These are phyloP conservation scores for Lagorchestes hirsutus DNA, from an alignment of 2,797 vertebrate species.

Conservation along the genomic window DNA sequence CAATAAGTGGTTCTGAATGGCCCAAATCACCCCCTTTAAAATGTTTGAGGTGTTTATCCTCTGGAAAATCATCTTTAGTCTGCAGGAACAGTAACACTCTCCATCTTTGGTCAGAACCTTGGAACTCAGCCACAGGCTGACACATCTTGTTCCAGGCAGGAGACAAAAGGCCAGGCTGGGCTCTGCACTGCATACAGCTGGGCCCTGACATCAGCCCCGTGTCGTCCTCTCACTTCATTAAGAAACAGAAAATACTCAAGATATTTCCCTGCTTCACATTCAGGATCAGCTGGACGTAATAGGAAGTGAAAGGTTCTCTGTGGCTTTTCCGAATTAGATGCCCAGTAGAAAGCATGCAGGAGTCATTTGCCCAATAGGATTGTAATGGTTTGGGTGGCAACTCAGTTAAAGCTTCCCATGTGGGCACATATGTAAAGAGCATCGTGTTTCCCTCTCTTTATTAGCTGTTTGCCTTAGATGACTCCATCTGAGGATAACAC, in stretches of 20 bases:
- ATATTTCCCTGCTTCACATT: conserved; percentile 75
- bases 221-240: conserved; percentile 77
- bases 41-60: conserved; percentile 61
- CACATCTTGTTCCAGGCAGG: neutral
- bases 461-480: conserved; percentile 50
- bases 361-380: conserved; percentile 70
- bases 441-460: neutral
- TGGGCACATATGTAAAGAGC: conserved; percentile 55
- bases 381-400: conserved; percentile 65
- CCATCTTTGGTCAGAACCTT: conserved; percentile 67
- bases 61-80: conserved; percentile 26
- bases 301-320: conserved; percentile 72
- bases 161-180: conserved; percentile 57
- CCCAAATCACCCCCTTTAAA: conserved; percentile 45
- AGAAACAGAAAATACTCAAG: conserved; percentile 79
- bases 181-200: conserved; percentile 67
- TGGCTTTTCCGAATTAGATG: conserved; percentile 70
- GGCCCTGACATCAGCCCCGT: conserved; percentile 61
- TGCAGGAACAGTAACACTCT: conserved; percentile 54
- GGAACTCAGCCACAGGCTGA: conserved; percentile 50
- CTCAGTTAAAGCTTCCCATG: conserved; percentile 50
- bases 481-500: conserved; percentile 55
- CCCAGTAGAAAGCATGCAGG: conserved; percentile 53
- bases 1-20: conserved; percentile 40
- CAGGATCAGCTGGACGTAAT: conserved; percentile 76